Evolutionary conservation across 2,113 vertebrate species (phyloP).

Genomic region (Gopherus flavomarginatus): DNA sequence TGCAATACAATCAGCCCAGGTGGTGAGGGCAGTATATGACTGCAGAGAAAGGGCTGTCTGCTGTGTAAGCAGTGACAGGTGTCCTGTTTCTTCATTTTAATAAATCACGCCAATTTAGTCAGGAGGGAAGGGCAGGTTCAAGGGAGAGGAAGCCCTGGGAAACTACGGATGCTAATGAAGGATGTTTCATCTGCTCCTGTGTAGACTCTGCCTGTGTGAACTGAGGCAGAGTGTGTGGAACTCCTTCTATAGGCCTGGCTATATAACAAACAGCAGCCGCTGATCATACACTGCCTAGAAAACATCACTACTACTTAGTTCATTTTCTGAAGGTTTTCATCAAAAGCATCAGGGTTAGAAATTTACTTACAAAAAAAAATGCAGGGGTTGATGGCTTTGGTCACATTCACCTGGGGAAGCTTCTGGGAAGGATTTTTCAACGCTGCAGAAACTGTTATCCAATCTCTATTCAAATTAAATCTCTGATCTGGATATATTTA

Average conservation of each 20-base stretch:
- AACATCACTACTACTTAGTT: neutral
- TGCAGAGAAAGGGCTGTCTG: neutral
- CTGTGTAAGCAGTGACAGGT: neutral
- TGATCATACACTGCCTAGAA: neutral
- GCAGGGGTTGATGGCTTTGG: neutral
- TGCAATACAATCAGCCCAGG: neutral
- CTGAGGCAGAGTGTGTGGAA: neutral
- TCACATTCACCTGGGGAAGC: neutral
- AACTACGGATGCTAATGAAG: neutral
- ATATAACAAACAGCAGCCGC: neutral
- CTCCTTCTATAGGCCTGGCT: neutral
- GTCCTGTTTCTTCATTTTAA: neutral
- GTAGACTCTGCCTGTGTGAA: neutral
- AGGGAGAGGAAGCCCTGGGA: neutral
- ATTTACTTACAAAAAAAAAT: accelerated
- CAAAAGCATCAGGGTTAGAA: neutral
- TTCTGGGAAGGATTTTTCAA: neutral
- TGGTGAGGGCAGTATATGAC: neutral
- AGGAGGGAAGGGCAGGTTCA: neutral
- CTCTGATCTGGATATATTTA: neutral
- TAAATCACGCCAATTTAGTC: neutral
- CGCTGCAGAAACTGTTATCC: neutral
- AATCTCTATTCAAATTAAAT: neutral
- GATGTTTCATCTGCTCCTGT: neutral
- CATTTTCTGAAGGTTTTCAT: neutral